These are phyloP conservation scores for Aleiodes testaceus DNA, from an alignment of 2,888 invertebrate species.

Conservation along the genomic window DNA sequence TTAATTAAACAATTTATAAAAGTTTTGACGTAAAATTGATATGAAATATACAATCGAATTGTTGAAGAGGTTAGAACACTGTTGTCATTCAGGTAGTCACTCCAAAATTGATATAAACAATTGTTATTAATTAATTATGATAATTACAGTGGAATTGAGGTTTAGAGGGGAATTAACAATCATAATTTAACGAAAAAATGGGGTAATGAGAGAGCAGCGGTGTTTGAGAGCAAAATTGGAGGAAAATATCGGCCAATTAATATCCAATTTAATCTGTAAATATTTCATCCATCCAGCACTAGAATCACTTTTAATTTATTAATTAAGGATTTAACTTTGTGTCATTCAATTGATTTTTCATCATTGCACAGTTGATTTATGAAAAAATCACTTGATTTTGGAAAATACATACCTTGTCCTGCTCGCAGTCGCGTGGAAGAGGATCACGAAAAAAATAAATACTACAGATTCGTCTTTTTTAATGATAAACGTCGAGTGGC, in stretches of 20 bases:
- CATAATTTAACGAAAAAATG: background rate
- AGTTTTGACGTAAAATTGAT: background rate
- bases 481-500: background rate
- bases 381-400: constrained; percentile 49
- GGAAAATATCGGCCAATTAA: background rate
- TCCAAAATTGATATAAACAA: background rate
- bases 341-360: constrained; percentile 1
- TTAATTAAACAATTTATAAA: too few relatives aligned
- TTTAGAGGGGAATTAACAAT: background rate
- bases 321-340: constrained; percentile 5
- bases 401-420: constrained; percentile 59
- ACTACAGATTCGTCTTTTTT: constrained; percentile 38
- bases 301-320: background rate
- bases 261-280: constrained; percentile 22
- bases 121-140: background rate
- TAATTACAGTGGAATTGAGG: background rate
- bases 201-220: background rate
- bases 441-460: constrained; percentile 76
- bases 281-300: constrained; percentile 3
- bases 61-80: constrained; percentile 28
- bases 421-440: constrained; percentile 59
- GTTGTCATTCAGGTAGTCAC: constrained; percentile 27
- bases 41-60: background rate
- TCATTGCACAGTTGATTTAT: constrained; percentile 4
- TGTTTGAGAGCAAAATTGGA: constrained; percentile 1